A percentile compares a stretch with the other conserved stretches of the same genome.
phyloP scores from a whole-genome alignment of 2,113 vertebrate genomes.

The Sciurus niger region DNA sequence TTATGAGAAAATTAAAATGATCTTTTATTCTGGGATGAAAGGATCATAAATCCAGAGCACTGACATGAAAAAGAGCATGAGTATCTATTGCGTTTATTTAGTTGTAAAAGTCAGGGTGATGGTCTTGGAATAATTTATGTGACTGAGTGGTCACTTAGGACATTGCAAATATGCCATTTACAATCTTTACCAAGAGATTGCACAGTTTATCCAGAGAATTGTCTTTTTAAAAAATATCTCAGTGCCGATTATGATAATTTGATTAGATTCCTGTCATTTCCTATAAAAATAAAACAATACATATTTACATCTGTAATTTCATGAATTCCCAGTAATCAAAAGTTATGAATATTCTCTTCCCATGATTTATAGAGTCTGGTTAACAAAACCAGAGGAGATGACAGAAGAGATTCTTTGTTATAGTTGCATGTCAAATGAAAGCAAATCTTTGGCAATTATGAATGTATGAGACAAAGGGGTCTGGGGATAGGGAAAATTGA shows the following conservation, averaged over 20 bases:
- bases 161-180: constrained; percentile 51
- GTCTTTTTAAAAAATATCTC: not conserved
- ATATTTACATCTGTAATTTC: constrained; percentile 45
- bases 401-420: not conserved
- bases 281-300: not conserved
- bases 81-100: constrained; percentile 58
- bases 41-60: constrained; percentile 37
- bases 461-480: not conserved
- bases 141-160: not conserved
- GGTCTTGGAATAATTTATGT: constrained; percentile 69
- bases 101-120: constrained; percentile 67
- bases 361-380: constrained; percentile 6
- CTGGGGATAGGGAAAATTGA: not conserved
- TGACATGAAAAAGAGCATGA: not conserved
- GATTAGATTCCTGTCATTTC: constrained; percentile 35
- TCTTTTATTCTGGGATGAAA: not conserved
- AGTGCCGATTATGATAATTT: constrained; percentile 10
- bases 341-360: not conserved
- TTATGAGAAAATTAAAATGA: constrained; percentile 54
- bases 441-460: not conserved
- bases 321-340: constrained; percentile 35
- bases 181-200: constrained; percentile 62
- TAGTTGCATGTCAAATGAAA: not conserved
- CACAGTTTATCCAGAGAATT: constrained; percentile 59
- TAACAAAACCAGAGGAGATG: not conserved